Base-by-base conservation (phyloP, 2,888 invertebrate genomes). In the Sminthurinus aureus region DNA sequence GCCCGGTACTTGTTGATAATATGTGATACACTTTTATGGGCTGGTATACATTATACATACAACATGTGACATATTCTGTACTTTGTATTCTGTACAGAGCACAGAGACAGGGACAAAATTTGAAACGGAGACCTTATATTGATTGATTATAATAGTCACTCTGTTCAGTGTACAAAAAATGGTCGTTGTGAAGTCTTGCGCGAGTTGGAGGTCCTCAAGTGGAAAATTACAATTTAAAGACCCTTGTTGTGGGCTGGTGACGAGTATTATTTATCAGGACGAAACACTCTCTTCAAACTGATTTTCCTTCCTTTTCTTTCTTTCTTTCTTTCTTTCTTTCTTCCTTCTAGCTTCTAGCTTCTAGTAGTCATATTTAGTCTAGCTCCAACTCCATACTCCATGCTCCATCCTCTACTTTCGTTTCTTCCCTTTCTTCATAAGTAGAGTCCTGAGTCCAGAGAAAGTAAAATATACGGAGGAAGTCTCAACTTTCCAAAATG, bases 151-250 rank as follows among this genome's bases (percentile, higher is more conserved):
- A 38, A 38, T 38, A 38, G 38, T 38, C 38, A 38, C 38, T 38
- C 38, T 38, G 38, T 38, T 38, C 6, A 38, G 38, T 1, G 6
- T 38, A 38, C 38, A 38, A 38, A 38, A 38, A 38, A 38, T 38
- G 38, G 66, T 18, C n/a, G 66, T 38, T 38, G 74, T 4, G 13
- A 26, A 9, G 74, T 74, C n/a, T 69, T 69, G 69, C 69, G 69
- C 69, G 20, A 74, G 22, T 22, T 22, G 20, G 58, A 52, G 52
- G 76, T 52, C 76, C 52, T 76, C 76, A 76, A 76, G 85, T 84
- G 83, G 86, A 87, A 87, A 87, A 87, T 87, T 87, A 83, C 85
- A 86, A 87, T 87, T 87, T 87, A 81, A 76, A 69, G 58, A 78
- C 75, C 71, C 74, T 76, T 76, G 67, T 81, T 81, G 75, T 80